These are phyloP conservation scores for Deroplatys truncata DNA, from an alignment of 2,888 invertebrate genomes.

Conservation along the genomic window DNA sequence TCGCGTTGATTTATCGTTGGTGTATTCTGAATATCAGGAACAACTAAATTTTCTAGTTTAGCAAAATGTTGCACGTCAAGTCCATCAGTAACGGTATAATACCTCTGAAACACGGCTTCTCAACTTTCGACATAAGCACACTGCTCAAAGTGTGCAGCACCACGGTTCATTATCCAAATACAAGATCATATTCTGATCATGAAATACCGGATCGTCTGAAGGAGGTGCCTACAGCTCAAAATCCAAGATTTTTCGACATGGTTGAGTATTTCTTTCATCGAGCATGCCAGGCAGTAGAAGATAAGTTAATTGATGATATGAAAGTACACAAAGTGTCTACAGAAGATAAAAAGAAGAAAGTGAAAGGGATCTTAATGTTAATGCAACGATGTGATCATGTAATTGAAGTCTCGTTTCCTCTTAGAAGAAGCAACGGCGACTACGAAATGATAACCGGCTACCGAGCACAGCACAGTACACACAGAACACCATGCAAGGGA, in stretches of 20 bases:
- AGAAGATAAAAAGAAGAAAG: slow-evolving; percentile 89
- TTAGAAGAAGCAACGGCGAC: slow-evolving; percentile 93
- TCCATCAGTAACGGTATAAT: slow-evolving; percentile 60
- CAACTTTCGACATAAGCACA: slow-evolving; percentile 51
- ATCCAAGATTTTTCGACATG: slow-evolving; percentile 94
- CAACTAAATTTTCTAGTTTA: neutral
- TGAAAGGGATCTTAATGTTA: slow-evolving; percentile 89
- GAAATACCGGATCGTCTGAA: slow-evolving; percentile 81
- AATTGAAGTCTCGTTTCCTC: slow-evolving; percentile 89
- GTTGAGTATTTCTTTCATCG: slow-evolving; percentile 98
- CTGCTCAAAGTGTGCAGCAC: slow-evolving; percentile 60
- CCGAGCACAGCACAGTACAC: slow-evolving; percentile 95
- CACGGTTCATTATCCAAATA: slow-evolving; percentile 45
- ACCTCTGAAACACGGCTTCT: slow-evolving; percentile 53
- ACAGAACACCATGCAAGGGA: slow-evolving; percentile 97
- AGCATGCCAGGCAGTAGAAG: slow-evolving; percentile 85
- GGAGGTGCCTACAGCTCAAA: slow-evolving; percentile 70
- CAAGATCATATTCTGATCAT: slow-evolving; percentile 55
- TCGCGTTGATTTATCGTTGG: neutral
- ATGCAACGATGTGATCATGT: slow-evolving; percentile 97
- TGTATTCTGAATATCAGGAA: neutral
- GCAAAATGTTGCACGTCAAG: slow-evolving; percentile 69
- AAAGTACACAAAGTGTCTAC: slow-evolving; percentile 61
- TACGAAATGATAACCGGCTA: slow-evolving; percentile 98
- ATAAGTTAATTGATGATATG: slow-evolving; percentile 85